phyloP scores from a whole-genome alignment of 1,140 invertebrate genomes.

The Ostrea edulis region DNA sequence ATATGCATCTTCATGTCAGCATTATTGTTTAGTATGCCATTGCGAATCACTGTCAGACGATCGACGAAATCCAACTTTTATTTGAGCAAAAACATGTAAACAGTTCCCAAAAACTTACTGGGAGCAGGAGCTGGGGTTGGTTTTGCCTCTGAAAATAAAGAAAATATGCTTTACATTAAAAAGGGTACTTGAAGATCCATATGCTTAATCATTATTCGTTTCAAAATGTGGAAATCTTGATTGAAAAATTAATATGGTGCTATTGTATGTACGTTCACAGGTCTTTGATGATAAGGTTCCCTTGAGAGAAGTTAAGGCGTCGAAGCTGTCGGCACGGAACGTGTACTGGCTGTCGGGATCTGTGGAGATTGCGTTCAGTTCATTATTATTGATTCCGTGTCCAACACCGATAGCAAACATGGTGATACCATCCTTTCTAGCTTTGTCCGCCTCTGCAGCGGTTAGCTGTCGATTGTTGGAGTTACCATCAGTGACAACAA shows the following conservation, averaged over 20 bases:
- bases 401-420: slow-evolving; percentile 73
- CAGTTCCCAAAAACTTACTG: not conserved
- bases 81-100: not conserved
- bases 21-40: no score
- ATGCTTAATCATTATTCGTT: not conserved
- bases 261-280: slow-evolving; percentile 49
- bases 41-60: no score
- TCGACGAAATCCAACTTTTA: slow-evolving; percentile 24
- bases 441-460: slow-evolving; percentile 56
- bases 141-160: slow-evolving; percentile 15
- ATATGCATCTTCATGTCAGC: no score
- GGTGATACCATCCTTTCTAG: slow-evolving; percentile 65
- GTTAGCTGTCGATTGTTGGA: slow-evolving; percentile 64
- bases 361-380: slow-evolving; percentile 64
- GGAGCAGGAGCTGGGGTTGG: not conserved
- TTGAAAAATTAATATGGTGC: not conserved
- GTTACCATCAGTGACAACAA: slow-evolving; percentile 72
- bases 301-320: slow-evolving; percentile 62
- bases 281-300: slow-evolving; percentile 63
- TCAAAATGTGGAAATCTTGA: not conserved
- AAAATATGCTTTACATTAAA: not conserved
- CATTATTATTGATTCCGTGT: slow-evolving; percentile 60
- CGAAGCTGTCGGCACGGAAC: slow-evolving; percentile 66
- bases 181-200: not conserved
- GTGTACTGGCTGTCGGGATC: slow-evolving; percentile 64